Conservation (phyloP, 2,888 invertebrate species). For the Parapristionchus giblindavisi region DNA sequence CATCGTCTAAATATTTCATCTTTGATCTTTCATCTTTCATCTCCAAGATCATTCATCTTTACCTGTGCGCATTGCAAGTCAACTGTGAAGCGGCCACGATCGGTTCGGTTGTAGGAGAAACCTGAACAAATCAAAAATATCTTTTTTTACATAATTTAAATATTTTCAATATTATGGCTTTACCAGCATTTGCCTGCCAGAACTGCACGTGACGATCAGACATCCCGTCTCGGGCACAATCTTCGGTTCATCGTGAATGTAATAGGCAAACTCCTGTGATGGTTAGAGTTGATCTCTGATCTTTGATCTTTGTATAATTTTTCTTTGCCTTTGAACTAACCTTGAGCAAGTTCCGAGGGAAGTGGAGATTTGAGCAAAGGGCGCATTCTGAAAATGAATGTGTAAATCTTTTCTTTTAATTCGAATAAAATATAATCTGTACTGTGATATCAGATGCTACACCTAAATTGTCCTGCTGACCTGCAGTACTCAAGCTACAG, state of each 20-base stretch:
- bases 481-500: too few relatives aligned
- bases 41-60: not conserved
- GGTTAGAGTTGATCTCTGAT: too few relatives aligned
- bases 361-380: conserved; percentile 37
- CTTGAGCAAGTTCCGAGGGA: conserved; percentile 35
- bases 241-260: conserved; percentile 38
- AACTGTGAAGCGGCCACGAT: conserved; percentile 23
- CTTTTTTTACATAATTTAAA: not conserved
- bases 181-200: conserved; percentile 36
- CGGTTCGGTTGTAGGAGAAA: conserved; percentile 29
- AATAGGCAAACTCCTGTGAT: conserved; percentile 30
- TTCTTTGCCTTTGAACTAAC: not conserved
- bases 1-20: conserved; percentile 7
- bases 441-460: too few relatives aligned
- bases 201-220: conserved; percentile 26
- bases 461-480: too few relatives aligned
- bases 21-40: not conserved
- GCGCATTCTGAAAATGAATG: conserved; percentile 31
- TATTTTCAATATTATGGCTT: not conserved
- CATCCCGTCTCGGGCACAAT: conserved; percentile 37
- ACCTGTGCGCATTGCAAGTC: conserved; percentile 26
- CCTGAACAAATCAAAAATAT: not conserved
- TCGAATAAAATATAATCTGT: not conserved
- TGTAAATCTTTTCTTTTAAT: not conserved
- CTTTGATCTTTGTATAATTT: not conserved